A percentile compares a stretch with the other conserved stretches of the same genome.
Conservation (phyloP, 2,797 vertebrate species). For the Oreochromis grahami region DNA sequence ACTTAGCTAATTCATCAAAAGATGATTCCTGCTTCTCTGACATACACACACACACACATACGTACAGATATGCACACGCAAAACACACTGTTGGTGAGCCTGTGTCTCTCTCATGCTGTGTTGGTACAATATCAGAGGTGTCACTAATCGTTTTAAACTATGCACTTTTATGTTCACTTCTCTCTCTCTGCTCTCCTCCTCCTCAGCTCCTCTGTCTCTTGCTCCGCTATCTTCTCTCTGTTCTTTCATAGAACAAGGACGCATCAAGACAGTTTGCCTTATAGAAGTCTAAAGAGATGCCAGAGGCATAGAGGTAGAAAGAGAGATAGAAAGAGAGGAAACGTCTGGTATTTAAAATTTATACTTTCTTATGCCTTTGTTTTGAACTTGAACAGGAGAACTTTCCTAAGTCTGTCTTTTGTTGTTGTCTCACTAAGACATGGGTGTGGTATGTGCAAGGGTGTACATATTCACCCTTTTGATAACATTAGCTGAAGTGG, state of each 20-base stretch:
- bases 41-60: conserved; percentile 70
- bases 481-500: conserved; percentile 25
- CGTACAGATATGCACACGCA: conserved; percentile 67
- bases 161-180: conserved; percentile 97
- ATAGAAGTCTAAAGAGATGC: conserved; percentile 91
- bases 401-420: conserved; percentile 79
- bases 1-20: not conserved
- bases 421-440: conserved; percentile 65
- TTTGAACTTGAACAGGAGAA: conserved; percentile 99
- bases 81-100: conserved; percentile 66
- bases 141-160: conserved; percentile 99
- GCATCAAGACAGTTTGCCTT: conserved; percentile 95
- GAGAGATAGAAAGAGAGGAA: conserved; percentile 80
- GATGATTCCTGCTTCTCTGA: conserved; percentile 22
- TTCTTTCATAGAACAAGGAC: conserved; percentile 98
- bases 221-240: conserved; percentile 76
- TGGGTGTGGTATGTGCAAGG: conserved; percentile 11
- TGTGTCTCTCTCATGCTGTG: conserved; percentile 81
- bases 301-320: conserved; percentile 87
- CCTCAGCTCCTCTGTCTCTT: conserved; percentile 82
- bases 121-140: conserved; percentile 89
- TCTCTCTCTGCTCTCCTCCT: conserved; percentile 75
- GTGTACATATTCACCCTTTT: not conserved
- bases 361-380: conserved; percentile 99
- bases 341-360: conserved; percentile 99